Conservation (phyloP, 2,797 vertebrate genomes). For the Carcharodon carcharias region DNA sequence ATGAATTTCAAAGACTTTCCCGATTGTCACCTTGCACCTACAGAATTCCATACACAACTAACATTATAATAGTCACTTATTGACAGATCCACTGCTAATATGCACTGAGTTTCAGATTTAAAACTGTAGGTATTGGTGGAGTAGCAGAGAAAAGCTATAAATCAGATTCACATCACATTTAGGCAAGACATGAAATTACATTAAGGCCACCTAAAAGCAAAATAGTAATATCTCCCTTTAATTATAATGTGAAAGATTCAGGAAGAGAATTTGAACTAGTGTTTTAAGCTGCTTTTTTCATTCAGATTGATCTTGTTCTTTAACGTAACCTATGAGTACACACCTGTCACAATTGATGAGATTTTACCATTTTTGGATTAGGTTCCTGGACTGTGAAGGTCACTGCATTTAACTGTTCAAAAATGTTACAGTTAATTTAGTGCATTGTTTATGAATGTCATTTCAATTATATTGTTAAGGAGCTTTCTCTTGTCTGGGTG, state of each 20-base stretch:
- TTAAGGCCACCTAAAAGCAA: background rate
- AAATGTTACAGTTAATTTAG: background rate
- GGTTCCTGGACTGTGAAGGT: background rate
- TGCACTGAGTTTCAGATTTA: background rate
- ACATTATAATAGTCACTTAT: background rate
- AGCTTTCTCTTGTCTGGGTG: background rate
- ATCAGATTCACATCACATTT: background rate
- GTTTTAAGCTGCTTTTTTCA: background rate
- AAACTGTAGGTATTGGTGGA: background rate
- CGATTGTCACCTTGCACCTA: background rate
- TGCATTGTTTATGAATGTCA: background rate
- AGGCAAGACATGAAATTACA: background rate
- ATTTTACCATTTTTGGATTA: constrained; percentile 21
- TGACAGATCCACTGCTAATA: background rate
- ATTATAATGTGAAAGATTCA: background rate
- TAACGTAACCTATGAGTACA: background rate
- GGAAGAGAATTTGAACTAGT: background rate
- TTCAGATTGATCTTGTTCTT: background rate
- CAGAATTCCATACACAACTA: background rate
- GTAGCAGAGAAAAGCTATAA: background rate
- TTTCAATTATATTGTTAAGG: constrained; percentile 21
- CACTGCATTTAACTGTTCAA: background rate
- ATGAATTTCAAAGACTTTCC: background rate
- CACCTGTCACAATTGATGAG: background rate
- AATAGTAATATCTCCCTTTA: background rate